Evolutionary conservation across 2,888 invertebrate species (phyloP).

Genomic region (Anarsia innoxiella): DNA sequence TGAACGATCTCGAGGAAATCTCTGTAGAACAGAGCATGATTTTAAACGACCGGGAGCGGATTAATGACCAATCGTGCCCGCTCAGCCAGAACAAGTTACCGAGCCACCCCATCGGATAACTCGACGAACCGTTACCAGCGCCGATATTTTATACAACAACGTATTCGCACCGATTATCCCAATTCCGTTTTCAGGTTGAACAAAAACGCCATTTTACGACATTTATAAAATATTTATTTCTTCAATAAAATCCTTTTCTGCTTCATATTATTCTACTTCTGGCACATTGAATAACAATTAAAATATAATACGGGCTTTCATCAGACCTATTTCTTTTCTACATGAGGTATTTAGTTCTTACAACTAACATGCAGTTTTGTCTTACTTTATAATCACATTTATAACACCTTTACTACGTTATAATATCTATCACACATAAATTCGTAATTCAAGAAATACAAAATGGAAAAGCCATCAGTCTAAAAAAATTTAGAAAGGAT

Average conservation of each 20-base stretch:
- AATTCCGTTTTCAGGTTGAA: no score
- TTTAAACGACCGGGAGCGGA: no score
- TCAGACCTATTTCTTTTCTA: not conserved
- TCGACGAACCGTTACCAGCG: no score
- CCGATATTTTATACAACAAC: no score
- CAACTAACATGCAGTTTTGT: constrained; percentile 10
- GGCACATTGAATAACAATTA: constrained; percentile 67
- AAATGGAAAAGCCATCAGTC: constrained; percentile 9
- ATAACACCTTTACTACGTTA: constrained; percentile 14
- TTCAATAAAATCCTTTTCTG: constrained; percentile 65
- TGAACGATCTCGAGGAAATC: no score
- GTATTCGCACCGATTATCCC: no score
- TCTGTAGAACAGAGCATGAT: no score
- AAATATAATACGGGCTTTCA: constrained; percentile 20
- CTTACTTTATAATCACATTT: constrained; percentile 17
- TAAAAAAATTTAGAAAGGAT: constrained; percentile 6
- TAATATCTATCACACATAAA: constrained; percentile 25
- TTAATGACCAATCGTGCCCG: no score
- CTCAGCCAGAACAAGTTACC: no score
- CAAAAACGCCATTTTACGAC: constrained; percentile 27
- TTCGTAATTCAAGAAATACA: constrained; percentile 18
- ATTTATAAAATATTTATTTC: constrained; percentile 71
- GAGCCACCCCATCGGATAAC: no score
- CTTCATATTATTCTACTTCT: constrained; percentile 57
- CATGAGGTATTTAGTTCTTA: constrained; percentile 14